phyloP scores from a whole-genome alignment of 2,888 invertebrate genomes.

The Encarsia formosa region DNA sequence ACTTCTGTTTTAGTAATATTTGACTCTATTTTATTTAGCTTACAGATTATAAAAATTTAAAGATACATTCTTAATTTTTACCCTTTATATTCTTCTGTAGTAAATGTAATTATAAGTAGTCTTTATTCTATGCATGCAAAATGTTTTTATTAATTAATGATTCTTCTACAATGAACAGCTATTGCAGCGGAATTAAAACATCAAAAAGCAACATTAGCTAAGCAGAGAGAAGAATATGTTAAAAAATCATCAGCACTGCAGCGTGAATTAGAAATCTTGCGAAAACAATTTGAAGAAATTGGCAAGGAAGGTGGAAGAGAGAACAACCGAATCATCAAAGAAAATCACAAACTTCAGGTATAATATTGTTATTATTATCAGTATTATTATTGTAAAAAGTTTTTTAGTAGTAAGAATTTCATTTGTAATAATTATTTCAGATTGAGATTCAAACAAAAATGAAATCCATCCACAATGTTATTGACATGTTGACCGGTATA shows the following conservation, averaged over 20 bases:
- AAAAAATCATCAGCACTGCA: constrained; percentile 70
- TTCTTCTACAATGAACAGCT: constrained; percentile 51
- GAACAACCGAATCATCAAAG: constrained; percentile 73
- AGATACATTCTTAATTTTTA: no score
- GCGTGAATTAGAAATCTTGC: constrained; percentile 73
- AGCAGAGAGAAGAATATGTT: constrained; percentile 78
- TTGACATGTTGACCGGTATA: constrained; percentile 82
- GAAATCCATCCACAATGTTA: constrained; percentile 80
- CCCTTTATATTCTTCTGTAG: no score
- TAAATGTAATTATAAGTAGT: no score
- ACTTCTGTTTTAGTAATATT: no score
- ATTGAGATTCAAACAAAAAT: constrained; percentile 74
- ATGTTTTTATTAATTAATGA: constrained; percentile 20
- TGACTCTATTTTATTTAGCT: no score
- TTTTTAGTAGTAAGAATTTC: not conserved
- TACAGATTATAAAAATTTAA: no score
- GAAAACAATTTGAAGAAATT: constrained; percentile 75
- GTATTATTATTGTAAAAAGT: not conserved
- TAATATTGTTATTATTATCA: constrained; percentile 35
- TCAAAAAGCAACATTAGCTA: constrained; percentile 74
- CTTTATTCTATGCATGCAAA: constrained; percentile 26
- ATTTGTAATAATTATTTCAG: constrained; percentile 49
- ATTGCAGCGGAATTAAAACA: constrained; percentile 79
- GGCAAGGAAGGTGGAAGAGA: constrained; percentile 71
- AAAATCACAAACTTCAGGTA: constrained; percentile 83